Conservation (phyloP, 1,140 invertebrate species). For the Melipona quadrifasciata region DNA sequence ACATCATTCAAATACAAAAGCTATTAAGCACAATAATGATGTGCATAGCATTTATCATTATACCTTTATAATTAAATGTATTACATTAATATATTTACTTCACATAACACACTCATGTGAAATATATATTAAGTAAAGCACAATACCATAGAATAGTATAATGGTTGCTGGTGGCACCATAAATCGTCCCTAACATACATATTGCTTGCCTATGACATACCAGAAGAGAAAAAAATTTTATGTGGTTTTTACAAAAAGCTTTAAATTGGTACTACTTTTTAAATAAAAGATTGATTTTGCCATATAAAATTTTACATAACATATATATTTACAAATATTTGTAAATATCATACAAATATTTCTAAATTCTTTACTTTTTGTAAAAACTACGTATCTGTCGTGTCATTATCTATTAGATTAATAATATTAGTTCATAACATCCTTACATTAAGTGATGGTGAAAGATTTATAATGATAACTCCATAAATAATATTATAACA, state of each 20-base stretch:
- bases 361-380: conserved; percentile 43
- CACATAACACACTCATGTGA: conserved; percentile 49
- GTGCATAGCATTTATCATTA: conserved; percentile 38
- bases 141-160: conserved; percentile 64
- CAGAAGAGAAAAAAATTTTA: conserved; percentile 16
- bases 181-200: conserved; percentile 71
- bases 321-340: conserved; percentile 18
- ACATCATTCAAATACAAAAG: conserved; percentile 11
- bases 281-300: conserved; percentile 14
- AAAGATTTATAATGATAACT: conserved; percentile 47
- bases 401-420: conserved; percentile 48
- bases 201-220: conserved; percentile 65
- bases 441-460: conserved; percentile 49
- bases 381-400: conserved; percentile 51
- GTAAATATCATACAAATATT: conserved; percentile 22
- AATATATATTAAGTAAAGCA: conserved; percentile 62
- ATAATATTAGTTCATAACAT: conserved; percentile 51
- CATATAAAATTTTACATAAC: conserved; percentile 8
- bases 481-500: conserved; percentile 33
- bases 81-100: conserved; percentile 57
- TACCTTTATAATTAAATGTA: conserved; percentile 43
- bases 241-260: conserved; percentile 56
- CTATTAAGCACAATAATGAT: conserved; percentile 22
- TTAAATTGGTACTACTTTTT: background rate
- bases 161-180: conserved; percentile 67